Evolutionary conservation across 2,113 vertebrate genomes (phyloP).

Genomic region (Myxocyprinus asiaticus): DNA sequence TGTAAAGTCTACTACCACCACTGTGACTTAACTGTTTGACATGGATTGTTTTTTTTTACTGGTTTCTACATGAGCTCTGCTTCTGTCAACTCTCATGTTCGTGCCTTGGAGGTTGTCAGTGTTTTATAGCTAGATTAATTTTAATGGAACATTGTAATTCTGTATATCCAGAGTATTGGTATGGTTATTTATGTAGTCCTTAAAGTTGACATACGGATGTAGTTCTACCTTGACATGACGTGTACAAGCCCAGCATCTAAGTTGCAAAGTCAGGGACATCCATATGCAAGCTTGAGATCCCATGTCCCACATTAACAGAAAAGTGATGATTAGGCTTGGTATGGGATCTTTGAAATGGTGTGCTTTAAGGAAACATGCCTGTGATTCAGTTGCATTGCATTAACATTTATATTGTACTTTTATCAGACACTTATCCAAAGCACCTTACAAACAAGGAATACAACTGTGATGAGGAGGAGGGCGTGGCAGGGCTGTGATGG

Average conservation of each 20-base stretch:
- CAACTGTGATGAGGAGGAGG: too few species aligned
- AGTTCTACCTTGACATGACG: not conserved
- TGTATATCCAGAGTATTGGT: slow-evolving; percentile 2
- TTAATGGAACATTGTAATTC: slow-evolving; percentile 10
- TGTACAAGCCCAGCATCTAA: not conserved
- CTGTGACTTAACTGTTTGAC: not conserved
- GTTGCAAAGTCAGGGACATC: not conserved
- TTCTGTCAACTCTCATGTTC: slow-evolving; percentile 12
- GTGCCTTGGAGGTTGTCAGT: slow-evolving; percentile 1
- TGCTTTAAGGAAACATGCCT: too few species aligned
- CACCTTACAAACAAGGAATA: too few species aligned
- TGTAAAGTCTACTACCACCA: not conserved
- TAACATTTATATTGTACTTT: too few species aligned
- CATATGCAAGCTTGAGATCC: not conserved
- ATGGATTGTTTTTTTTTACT: not conserved
- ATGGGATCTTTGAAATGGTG: too few species aligned
- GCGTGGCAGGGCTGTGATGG: too few species aligned
- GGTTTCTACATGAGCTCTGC: not conserved
- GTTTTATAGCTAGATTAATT: slow-evolving; percentile 26
- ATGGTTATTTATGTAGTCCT: slow-evolving; percentile 4
- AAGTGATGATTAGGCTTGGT: too few species aligned
- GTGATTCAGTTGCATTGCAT: too few species aligned
- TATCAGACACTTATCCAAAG: too few species aligned
- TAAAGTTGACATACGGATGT: not conserved
- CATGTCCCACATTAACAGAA: too few species aligned